phyloP scores from a whole-genome alignment of 2,113 vertebrate species.

The Etheostoma cragini region DNA sequence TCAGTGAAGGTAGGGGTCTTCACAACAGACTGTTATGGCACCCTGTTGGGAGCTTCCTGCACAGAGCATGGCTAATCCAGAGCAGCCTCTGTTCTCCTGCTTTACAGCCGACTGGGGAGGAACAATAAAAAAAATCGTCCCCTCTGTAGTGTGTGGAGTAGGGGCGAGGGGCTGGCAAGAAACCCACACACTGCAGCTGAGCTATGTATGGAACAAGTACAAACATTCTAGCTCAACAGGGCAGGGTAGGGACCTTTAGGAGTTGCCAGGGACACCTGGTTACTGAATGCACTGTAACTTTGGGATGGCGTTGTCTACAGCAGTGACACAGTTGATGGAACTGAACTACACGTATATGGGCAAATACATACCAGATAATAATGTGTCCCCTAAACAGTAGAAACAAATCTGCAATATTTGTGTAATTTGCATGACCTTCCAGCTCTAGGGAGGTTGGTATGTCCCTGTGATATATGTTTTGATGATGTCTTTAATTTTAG shows the following conservation, averaged over 20 bases:
- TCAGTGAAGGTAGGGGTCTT: constrained; percentile 49
- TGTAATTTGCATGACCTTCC: not conserved
- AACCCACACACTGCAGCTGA: constrained; percentile 62
- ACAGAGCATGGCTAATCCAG: constrained; percentile 76
- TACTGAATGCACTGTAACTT: constrained; percentile 46
- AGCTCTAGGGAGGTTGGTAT: not conserved
- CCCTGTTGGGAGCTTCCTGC: constrained; percentile 70
- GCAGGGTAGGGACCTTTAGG: constrained; percentile 22
- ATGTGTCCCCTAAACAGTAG: not conserved
- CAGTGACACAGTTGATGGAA: constrained; percentile 4
- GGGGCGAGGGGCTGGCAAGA: constrained; percentile 61
- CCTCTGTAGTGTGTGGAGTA: constrained; percentile 58
- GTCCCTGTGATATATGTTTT: not conserved
- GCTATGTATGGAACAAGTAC: constrained; percentile 60
- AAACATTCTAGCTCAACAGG: constrained; percentile 50
- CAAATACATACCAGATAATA: not conserved
- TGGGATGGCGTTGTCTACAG: not conserved
- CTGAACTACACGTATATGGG: not conserved
- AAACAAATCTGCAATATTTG: not conserved
- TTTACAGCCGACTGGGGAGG: constrained; percentile 76
- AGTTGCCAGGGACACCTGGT: constrained; percentile 53
- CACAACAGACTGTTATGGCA: constrained; percentile 47
- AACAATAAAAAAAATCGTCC: constrained; percentile 63
- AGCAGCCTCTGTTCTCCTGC: constrained; percentile 71
- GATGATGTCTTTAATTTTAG: not conserved